These are phyloP conservation scores for Phytoseiulus persimilis DNA, from an alignment of 2,888 invertebrate genomes.

Conservation along the genomic window DNA sequence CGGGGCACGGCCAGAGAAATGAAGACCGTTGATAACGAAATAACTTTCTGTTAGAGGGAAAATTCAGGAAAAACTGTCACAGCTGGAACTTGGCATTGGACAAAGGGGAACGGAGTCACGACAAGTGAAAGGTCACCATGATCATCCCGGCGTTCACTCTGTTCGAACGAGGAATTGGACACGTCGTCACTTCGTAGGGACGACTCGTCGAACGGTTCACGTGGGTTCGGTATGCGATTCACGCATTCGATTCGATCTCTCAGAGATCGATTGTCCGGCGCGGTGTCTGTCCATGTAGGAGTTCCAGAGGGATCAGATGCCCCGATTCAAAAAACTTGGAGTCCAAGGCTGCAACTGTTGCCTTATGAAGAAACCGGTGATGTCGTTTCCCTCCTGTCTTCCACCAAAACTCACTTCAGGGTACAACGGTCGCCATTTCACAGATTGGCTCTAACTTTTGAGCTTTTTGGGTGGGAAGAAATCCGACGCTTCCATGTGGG, in stretches of 20 bases:
- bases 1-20: too few relatives aligned
- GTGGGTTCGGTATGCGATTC: too few relatives aligned
- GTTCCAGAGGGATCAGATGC: too few relatives aligned
- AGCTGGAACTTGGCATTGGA: neutral
- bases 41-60: too few relatives aligned
- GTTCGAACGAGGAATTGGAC: neutral
- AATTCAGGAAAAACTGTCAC: neutral
- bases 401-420: too few relatives aligned
- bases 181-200: too few relatives aligned
- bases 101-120: neutral
- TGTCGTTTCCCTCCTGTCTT: neutral
- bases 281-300: too few relatives aligned
- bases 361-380: neutral
- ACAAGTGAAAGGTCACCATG: neutral
- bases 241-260: too few relatives aligned
- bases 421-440: neutral
- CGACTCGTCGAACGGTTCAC: too few relatives aligned
- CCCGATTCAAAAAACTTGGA: too few relatives aligned
- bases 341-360: neutral
- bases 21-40: too few relatives aligned
- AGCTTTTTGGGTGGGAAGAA: neutral
- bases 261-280: too few relatives aligned
- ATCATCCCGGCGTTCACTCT: neutral
- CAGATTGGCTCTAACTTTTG: neutral
- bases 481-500: neutral